These are phyloP conservation scores for Chironomus riparius DNA, from an alignment of 2,888 invertebrate genomes.

Conservation along the genomic window DNA sequence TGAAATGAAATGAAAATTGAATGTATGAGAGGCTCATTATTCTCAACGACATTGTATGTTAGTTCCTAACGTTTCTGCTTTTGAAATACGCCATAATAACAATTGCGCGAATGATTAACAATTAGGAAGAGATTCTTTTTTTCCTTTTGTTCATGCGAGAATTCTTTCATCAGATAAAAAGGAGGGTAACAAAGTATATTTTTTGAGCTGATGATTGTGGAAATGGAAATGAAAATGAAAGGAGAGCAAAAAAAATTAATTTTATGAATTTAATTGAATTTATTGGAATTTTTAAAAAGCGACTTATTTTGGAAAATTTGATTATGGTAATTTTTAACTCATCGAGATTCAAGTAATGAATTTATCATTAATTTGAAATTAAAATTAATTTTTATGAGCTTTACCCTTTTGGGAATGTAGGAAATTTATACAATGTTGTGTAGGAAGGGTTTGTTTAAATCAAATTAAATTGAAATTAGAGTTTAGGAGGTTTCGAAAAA, in stretches of 20 bases:
- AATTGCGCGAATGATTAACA: slow-evolving; percentile 19
- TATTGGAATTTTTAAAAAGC: not conserved
- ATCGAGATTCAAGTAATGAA: too few relatives aligned
- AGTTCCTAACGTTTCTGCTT: not conserved
- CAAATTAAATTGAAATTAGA: too few relatives aligned
- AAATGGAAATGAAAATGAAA: not conserved
- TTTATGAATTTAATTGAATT: not conserved
- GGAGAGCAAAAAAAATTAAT: not conserved
- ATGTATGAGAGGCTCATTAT: slow-evolving; percentile 11
- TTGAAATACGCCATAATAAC: not conserved
- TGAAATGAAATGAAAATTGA: not conserved
- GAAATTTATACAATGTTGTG: too few relatives aligned
- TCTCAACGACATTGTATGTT: slow-evolving; percentile 1
- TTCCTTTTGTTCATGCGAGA: not conserved
- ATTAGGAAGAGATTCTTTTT: slow-evolving; percentile 4
- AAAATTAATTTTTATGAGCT: too few relatives aligned
- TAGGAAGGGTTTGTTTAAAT: too few relatives aligned
- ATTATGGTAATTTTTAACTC: too few relatives aligned
- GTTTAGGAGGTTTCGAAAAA: too few relatives aligned
- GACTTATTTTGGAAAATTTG: too few relatives aligned
- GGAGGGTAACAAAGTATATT: not conserved
- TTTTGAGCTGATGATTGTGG: not conserved
- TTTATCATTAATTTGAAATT: too few relatives aligned
- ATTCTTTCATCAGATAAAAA: not conserved
- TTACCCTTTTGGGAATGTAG: too few relatives aligned